Evolutionary conservation across 2,797 vertebrate species (phyloP), one percentile per base, ranked within the genome.

Genomic region (Platalea minor): DNA sequence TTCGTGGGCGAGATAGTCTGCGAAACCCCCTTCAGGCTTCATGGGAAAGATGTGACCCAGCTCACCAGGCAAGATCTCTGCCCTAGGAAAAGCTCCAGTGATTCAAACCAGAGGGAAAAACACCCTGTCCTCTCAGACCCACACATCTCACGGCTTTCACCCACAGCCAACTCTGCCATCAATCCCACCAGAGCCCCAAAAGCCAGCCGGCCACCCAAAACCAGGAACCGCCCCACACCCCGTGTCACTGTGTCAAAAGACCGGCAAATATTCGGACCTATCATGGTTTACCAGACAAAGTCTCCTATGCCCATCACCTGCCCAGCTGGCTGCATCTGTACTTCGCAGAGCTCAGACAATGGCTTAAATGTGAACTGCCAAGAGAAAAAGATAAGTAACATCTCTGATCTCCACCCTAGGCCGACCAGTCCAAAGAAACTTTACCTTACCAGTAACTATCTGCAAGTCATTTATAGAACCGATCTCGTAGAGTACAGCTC

Each of bases 241-340:
- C 98, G 99, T 86, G 98, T 99, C 73, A 98, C 98, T 17, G 97
- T 98, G 54, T 98, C 99, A 0, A 99, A 99, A 97, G 99, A 99
- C 97, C 98, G 99, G 73, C 99, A 99, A 59, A 99, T 99, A 77
- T 99, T 99, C 16, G 99, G 99, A 81, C 99, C 99, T 5, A 99
- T 99, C 63, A 99, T 99, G 99, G 99, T 99, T 86, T 99, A 99
- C 96, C 99, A 99, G 98, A 99, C 99, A 5, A 99, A 99, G 82
- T 99, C 99, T 59, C 99, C 99, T 0, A 98, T 99, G 88, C 99
- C 99, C 77, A 98, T 99, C 94, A 97, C 98, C 31, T 99, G 99
- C 89, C 99, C 99, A 24, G 98, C 98, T 17, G 98, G 99, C 85
- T 99, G 99, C 10, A 98, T 99, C 90, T 99, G 99, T 96, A 99